Conservation (phyloP, 2,113 vertebrate species). For the Tursiops truncatus region DNA sequence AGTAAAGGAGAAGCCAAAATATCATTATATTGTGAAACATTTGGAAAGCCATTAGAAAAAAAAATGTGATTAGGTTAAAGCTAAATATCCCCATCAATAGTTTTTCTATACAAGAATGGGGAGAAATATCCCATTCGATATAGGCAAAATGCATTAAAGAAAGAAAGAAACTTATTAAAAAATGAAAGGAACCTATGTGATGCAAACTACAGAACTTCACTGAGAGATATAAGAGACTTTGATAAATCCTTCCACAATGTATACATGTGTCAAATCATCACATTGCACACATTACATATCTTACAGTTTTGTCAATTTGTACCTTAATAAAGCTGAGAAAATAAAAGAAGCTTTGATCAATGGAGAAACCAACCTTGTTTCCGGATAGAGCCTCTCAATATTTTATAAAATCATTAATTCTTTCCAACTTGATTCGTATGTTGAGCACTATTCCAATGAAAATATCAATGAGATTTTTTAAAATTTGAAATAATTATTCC, state of each 20-base stretch:
- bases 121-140: not conserved
- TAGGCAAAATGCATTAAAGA: not conserved
- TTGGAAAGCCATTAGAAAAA: not conserved
- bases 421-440: not conserved
- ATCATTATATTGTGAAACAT: not conserved
- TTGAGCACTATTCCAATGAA: slow-evolving; percentile 1
- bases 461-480: not conserved
- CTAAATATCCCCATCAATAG: not conserved
- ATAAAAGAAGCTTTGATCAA: not conserved
- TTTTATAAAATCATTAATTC: slow-evolving; percentile 27
- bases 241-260: not conserved
- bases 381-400: not conserved
- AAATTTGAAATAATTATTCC: slow-evolving; percentile 2
- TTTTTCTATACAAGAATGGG: not conserved
- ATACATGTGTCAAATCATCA: not conserved
- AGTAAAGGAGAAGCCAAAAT: not conserved
- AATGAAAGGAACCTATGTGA: not conserved
- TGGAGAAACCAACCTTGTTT: not conserved
- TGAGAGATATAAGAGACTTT: not conserved
- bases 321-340: not conserved
- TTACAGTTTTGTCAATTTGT: not conserved
- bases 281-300: no score
- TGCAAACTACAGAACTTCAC: not conserved
- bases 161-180: not conserved
- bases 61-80: not conserved